Conservation (phyloP, 2,888 invertebrate genomes). For the Gonocerus acuteangulatus region DNA sequence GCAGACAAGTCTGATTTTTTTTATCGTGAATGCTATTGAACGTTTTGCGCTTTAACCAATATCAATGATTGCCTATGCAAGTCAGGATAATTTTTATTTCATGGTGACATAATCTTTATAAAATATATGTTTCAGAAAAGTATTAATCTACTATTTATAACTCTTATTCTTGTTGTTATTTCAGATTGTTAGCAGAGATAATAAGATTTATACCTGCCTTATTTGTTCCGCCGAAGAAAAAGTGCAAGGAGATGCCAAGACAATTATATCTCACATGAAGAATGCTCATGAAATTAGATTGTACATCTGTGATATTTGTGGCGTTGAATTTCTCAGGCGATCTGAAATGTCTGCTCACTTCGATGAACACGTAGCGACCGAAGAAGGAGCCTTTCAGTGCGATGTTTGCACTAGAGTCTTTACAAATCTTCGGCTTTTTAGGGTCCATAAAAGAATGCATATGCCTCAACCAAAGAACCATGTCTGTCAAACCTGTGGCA, state of each 20-base stretch:
- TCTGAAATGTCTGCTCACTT: constrained; percentile 53
- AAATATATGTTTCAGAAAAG: too few species aligned
- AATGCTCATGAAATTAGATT: constrained; percentile 53
- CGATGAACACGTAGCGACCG: constrained; percentile 54
- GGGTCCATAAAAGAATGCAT: constrained; percentile 58
- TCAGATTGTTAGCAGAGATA: constrained; percentile 42
- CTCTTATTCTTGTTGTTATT: constrained; percentile 13
- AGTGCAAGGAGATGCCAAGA: constrained; percentile 50
- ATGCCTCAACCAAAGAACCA: constrained; percentile 55
- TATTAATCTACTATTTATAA: too few species aligned
- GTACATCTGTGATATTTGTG: constrained; percentile 65
- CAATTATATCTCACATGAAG: constrained; percentile 56
- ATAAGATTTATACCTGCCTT: constrained; percentile 50
- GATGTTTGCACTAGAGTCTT: constrained; percentile 57
- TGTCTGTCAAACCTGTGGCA: constrained; percentile 58
- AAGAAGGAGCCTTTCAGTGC: constrained; percentile 57
- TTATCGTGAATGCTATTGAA: too few species aligned
- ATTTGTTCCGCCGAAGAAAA: constrained; percentile 46
- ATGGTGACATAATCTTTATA: too few species aligned
- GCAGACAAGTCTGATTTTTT: too few species aligned
- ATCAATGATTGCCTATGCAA: too few species aligned
- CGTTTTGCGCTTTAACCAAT: too few species aligned
- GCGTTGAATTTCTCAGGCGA: constrained; percentile 55
- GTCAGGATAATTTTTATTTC: too few species aligned
- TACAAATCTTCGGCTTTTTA: constrained; percentile 52